Conservation (phyloP, 2,113 vertebrate species). For the Forbesichthys papilliferus region DNA sequence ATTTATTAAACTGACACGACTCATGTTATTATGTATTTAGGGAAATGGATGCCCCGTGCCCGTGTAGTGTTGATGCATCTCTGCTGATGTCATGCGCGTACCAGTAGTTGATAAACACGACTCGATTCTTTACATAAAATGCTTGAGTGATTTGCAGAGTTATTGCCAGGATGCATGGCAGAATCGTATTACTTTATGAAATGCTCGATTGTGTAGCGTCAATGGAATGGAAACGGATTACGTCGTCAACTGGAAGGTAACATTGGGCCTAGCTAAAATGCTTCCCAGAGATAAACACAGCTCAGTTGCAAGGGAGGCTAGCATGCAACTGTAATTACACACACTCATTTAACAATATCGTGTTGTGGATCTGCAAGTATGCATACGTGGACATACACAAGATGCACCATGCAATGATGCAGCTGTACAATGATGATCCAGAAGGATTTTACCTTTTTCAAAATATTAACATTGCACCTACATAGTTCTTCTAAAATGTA, state of each 20-base stretch:
- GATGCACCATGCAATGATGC: too few relatives aligned
- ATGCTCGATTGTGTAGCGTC: too few relatives aligned
- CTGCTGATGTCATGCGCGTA: conserved; percentile 16
- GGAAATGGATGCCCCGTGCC: conserved; percentile 32
- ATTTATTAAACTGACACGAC: not conserved
- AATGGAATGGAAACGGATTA: conserved; percentile 17
- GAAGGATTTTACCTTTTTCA: too few relatives aligned
- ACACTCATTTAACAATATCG: not conserved
- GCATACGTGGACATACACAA: not conserved
- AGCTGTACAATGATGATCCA: too few relatives aligned
- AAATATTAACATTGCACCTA: too few relatives aligned
- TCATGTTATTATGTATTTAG: conserved; percentile 17
- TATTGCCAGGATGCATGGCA: too few relatives aligned
- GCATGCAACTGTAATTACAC: conserved; percentile 49
- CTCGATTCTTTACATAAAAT: conserved; percentile 1
- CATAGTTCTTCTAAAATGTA: too few relatives aligned
- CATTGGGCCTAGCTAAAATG: conserved; percentile 59
- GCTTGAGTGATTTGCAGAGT: not conserved
- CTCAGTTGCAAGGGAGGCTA: conserved; percentile 11
- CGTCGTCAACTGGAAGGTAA: conserved; percentile 41
- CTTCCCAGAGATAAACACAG: conserved; percentile 54
- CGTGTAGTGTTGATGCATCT: conserved; percentile 50
- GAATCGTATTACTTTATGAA: too few relatives aligned
- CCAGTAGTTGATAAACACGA: conserved; percentile 34
- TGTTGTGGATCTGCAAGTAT: not conserved